Evolutionary conservation across 2,888 invertebrate species (phyloP).

Genomic region (Troides aeacus): DNA sequence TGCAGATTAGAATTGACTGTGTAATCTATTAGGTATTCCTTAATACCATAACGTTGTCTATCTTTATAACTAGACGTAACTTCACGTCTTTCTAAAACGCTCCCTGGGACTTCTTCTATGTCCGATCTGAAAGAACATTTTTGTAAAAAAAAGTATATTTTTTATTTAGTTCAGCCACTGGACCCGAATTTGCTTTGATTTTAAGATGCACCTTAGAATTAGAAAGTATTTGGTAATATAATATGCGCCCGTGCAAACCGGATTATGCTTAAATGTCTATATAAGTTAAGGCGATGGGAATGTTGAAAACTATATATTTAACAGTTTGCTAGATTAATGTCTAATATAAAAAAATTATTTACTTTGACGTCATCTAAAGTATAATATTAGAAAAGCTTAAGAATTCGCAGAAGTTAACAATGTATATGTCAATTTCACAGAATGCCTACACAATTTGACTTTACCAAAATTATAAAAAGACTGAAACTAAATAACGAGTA

Average conservation of each 20-base stretch:
- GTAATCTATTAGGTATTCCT: constrained; percentile 80
- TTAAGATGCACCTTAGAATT: too few relatives aligned
- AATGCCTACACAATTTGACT: background rate
- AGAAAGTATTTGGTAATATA: too few relatives aligned
- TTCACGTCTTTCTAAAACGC: constrained; percentile 32
- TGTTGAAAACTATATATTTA: too few relatives aligned
- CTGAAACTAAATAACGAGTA: background rate
- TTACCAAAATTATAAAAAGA: background rate
- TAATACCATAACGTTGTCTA: constrained; percentile 38
- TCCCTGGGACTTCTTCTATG: constrained; percentile 36
- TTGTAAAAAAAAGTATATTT: background rate
- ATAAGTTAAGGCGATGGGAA: too few relatives aligned
- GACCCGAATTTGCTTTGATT: too few relatives aligned
- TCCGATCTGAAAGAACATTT: constrained; percentile 33
- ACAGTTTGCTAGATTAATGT: background rate
- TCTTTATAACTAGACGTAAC: constrained; percentile 32
- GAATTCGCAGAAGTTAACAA: background rate
- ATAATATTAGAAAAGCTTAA: background rate
- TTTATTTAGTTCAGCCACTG: too few relatives aligned
- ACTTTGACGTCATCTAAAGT: constrained; percentile 5
- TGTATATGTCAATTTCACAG: background rate
- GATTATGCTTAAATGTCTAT: too few relatives aligned
- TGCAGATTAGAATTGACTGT: constrained; percentile 82
- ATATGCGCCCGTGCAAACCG: too few relatives aligned
- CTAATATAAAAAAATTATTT: background rate